phyloP scores from a whole-genome alignment of 2,113 vertebrate genomes.

The Mastomys coucha region DNA sequence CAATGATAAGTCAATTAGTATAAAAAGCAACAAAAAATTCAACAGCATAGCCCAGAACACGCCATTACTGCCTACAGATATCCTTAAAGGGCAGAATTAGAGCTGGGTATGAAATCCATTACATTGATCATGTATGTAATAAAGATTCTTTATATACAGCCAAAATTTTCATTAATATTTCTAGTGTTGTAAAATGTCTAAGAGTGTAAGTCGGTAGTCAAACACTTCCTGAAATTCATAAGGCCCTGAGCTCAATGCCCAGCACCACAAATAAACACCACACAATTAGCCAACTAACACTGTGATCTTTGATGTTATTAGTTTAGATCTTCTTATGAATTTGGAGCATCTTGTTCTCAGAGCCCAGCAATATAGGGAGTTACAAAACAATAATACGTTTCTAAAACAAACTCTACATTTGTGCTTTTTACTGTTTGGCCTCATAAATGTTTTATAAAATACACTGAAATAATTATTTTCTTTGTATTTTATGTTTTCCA shows the following conservation, averaged over 20 bases:
- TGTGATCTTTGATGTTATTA: background rate
- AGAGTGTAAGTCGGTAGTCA: background rate
- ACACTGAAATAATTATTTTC: background rate
- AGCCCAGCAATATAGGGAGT: background rate
- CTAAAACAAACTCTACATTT: slow-evolving; percentile 13
- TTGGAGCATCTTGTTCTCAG: background rate
- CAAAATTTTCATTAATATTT: background rate
- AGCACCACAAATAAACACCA: background rate
- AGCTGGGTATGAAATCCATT: background rate
- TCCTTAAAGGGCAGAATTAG: background rate
- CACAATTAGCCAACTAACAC: background rate
- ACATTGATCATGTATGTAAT: background rate
- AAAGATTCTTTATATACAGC: background rate
- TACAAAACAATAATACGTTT: background rate
- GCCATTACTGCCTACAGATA: background rate
- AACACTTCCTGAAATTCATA: background rate
- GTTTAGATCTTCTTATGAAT: background rate
- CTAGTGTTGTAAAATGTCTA: background rate
- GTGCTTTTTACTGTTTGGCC: background rate
- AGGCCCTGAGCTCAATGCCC: background rate
- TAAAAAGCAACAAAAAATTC: background rate
- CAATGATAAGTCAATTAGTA: slow-evolving; percentile 3
- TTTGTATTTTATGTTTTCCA: background rate
- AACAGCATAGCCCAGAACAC: background rate
- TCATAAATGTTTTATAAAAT: slow-evolving; percentile 16